These are phyloP conservation scores for Netelia virgata DNA, from an alignment of 2,888 invertebrate genomes.

Conservation along the genomic window DNA sequence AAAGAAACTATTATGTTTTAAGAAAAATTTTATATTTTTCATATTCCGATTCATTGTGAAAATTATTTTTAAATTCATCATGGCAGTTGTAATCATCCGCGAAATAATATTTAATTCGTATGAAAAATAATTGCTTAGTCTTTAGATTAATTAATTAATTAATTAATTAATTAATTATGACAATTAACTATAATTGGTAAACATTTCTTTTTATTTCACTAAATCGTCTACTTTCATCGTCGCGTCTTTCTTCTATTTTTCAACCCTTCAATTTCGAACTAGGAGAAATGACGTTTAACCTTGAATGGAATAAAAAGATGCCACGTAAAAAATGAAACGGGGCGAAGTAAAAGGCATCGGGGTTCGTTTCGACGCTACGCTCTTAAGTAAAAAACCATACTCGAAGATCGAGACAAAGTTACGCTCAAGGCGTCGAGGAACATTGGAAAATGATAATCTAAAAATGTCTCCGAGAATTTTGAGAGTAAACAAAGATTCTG, in stretches of 20 bases:
- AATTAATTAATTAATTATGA: no score
- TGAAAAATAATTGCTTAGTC: no score
- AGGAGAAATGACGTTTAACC: conserved; percentile 38
- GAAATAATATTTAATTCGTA: no score
- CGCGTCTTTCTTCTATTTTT: neutral
- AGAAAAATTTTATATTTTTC: no score
- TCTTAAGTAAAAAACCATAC: conserved; percentile 38
- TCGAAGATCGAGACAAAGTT: conserved; percentile 62
- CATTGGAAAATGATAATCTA: conserved; percentile 41
- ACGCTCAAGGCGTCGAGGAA: conserved; percentile 48
- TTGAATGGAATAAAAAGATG: conserved; percentile 17
- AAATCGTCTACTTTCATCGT: conserved; percentile 7
- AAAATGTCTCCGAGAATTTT: neutral
- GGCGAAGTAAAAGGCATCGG: conserved; percentile 13
- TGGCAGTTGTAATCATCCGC: no score
- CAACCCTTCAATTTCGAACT: conserved; percentile 18
- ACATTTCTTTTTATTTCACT: neutral
- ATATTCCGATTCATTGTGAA: no score
- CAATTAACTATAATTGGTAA: no score
- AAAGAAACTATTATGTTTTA: no score
- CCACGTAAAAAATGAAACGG: conserved; percentile 45
- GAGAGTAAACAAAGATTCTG: neutral
- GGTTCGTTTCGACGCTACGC: conserved; percentile 27
- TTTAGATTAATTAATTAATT: no score
- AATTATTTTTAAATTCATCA: no score